These are phyloP conservation scores for Hetaerina titia DNA, from an alignment of 2,888 invertebrate species.

Conservation along the genomic window DNA sequence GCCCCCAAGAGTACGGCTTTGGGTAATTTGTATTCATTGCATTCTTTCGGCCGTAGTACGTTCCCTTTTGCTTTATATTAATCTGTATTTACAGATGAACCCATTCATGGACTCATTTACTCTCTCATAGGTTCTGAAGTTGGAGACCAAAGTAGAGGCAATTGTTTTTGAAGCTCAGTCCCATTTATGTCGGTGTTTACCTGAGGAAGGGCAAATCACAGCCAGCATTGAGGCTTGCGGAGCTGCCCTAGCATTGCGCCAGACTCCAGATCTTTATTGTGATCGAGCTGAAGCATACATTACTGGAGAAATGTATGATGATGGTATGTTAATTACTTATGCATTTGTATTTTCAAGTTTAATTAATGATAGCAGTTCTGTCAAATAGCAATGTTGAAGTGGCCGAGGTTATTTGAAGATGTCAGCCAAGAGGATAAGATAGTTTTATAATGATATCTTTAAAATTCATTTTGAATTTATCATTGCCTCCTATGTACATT, in stretches of 20 bases:
- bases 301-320: slow-evolving; percentile 93
- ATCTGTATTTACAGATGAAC: too few relatives aligned
- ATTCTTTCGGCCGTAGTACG: too few relatives aligned
- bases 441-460: too few relatives aligned
- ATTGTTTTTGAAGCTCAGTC: slow-evolving; percentile 87
- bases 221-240: slow-evolving; percentile 89
- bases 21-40: too few relatives aligned
- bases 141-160: slow-evolving; percentile 85
- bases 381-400: too few relatives aligned
- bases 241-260: slow-evolving; percentile 86
- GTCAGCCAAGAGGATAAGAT: too few relatives aligned
- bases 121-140: slow-evolving; percentile 77
- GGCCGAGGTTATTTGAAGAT: too few relatives aligned
- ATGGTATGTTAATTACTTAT: slow-evolving; percentile 80
- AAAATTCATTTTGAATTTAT: too few relatives aligned
- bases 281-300: slow-evolving; percentile 96
- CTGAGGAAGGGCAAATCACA: slow-evolving; percentile 84
- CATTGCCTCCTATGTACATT: too few relatives aligned
- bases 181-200: slow-evolving; percentile 89
- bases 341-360: neutral
- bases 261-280: slow-evolving; percentile 89
- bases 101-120: neutral
- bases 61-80: too few relatives aligned
- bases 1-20: too few relatives aligned
- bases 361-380: neutral